Base-by-base conservation (phyloP, 2,888 invertebrate species). In the Malthinus seriepunctatus region DNA sequence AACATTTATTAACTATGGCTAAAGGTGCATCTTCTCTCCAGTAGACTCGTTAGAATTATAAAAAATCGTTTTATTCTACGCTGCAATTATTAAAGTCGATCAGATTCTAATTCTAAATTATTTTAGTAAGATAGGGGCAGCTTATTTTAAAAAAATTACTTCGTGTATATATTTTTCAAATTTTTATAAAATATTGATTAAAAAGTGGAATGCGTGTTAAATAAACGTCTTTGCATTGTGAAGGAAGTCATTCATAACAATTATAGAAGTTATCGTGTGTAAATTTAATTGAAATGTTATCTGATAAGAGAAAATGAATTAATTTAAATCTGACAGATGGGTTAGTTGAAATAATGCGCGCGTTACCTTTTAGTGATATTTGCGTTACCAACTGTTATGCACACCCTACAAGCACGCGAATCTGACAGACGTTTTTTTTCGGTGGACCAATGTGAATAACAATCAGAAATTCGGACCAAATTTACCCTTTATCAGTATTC, bases 381-480 rank as follows among this genome's bases (percentile, higher is more conserved):
- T 71, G 64, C 66, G 54, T 73, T 76, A 72, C 72, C 76, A 71
- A 65, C 71, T 53, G 53, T 63, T 67, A 72, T 68, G 76, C 74
- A 74, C 76, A 73, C 75, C 76, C 73, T 71, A 71, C 66, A 67
- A 68, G 63, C 71, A 71, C 70, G 70, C 71, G 69, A 65, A 73
- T 70, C 71, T 77, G 77, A 77, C 77, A 78, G 78, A 74, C 76
- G 66, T 75, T 76, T 75, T 75, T 64, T 71, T 76, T 70, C 71
- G 74, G 76, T 73, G 77, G 79, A 79, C 79, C 79, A 78, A 77
- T 75, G 73, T 74, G 73, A 75, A 65, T 68, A 63, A 63, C 60
- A 64, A 70, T 69, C 70, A 66, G 71, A 68, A 42, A 15, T 67
- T 72, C 73, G 76, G 78, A 78, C 77, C 77, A 78, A 77, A 68